phyloP scores from a whole-genome alignment of 2,888 invertebrate genomes.

The Schizotus pectinicornis region DNA sequence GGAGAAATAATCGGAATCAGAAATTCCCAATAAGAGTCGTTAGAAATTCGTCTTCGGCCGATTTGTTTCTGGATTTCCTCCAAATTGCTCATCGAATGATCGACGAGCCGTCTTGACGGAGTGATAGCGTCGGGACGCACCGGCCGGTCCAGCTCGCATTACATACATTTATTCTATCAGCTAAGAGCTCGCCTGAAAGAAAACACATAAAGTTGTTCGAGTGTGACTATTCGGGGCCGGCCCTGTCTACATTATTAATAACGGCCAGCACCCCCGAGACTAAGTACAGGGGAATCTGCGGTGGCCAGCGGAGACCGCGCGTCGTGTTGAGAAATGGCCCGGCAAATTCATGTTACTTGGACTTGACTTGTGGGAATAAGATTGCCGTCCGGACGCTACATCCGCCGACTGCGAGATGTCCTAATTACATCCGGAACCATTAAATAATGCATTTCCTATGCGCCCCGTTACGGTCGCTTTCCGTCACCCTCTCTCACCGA shows the following conservation, averaged over 20 bases:
- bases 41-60: conserved; percentile 2
- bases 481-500: conserved; percentile 4
- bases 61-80: neutral
- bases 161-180: conserved; percentile 39
- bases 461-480: conserved; percentile 10
- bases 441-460: conserved; percentile 45
- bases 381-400: conserved; percentile 34
- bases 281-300: conserved; percentile 42
- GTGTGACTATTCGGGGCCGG: conserved; percentile 42
- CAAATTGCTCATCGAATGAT: conserved; percentile 13
- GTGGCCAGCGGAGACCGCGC: conserved; percentile 41
- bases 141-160: conserved; percentile 5
- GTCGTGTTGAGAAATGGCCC: conserved; percentile 51
- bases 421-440: conserved; percentile 45
- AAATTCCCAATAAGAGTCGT: neutral
- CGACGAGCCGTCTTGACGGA: conserved; percentile 13
- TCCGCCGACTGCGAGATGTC: conserved; percentile 36
- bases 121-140: neutral
- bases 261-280: conserved; percentile 40
- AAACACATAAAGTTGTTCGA: conserved; percentile 42
- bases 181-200: conserved; percentile 41
- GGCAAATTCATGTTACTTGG: conserved; percentile 50
- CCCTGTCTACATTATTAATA: conserved; percentile 49
- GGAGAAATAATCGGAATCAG: conserved; percentile 4
- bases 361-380: conserved; percentile 47